Conservation (phyloP, 2,888 invertebrate species). For the Brachylomia viminalis region DNA sequence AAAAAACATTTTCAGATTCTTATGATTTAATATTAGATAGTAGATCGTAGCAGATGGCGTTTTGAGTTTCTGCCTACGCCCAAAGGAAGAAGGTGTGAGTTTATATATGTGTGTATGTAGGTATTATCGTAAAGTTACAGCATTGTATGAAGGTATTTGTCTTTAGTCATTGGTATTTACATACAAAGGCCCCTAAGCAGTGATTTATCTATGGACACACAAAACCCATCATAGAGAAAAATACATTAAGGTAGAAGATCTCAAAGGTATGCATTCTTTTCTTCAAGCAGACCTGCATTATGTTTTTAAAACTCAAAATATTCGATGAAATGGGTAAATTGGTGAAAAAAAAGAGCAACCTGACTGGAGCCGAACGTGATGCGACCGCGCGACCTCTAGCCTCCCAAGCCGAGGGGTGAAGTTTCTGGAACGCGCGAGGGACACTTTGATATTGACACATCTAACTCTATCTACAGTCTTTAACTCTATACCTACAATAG, state of each 20-base stretch:
- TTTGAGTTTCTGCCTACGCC: not conserved
- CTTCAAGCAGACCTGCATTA: not conserved
- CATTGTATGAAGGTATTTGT: not conserved
- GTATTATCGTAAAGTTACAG: not conserved
- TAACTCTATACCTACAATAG: too few relatives aligned
- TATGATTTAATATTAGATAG: not conserved
- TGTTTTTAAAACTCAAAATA: not conserved
- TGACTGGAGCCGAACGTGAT: too few relatives aligned
- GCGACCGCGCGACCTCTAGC: not conserved
- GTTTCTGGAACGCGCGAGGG: slow-evolving; percentile 27
- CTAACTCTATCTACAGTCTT: too few relatives aligned
- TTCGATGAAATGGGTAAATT: too few relatives aligned
- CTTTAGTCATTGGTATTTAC: too few relatives aligned
- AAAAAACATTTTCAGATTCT: not conserved
- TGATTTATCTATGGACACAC: too few relatives aligned
- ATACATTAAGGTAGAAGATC: too few relatives aligned
- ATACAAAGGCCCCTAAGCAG: not conserved
- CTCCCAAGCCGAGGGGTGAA: slow-evolving; percentile 4
- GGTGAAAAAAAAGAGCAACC: not conserved
- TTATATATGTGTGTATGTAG: not conserved
- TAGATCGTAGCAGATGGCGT: not conserved
- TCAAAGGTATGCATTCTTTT: not conserved
- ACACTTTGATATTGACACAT: too few relatives aligned
- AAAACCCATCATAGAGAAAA: too few relatives aligned
- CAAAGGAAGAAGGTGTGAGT: not conserved